phyloP scores from a whole-genome alignment of 37 sponge, comb jelly and placozoan species.

The Eunapius fragilis region DNA sequence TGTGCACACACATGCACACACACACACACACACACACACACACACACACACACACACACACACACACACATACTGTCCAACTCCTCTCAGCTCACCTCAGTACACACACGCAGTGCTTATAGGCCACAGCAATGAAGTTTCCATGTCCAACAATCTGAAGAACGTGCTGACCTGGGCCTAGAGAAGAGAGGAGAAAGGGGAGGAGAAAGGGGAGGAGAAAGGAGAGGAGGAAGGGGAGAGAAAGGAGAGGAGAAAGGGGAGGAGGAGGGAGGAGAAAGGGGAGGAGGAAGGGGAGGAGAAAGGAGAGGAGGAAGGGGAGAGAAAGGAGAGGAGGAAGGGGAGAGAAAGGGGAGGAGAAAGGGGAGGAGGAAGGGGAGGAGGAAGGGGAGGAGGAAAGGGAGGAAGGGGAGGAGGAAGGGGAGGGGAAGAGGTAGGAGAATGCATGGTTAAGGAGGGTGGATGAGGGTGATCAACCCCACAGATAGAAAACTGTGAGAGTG shows the following conservation, averaged over 20 bases:
- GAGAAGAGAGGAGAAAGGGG: background rate
- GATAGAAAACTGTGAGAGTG: background rate
- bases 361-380: background rate
- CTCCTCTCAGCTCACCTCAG: conserved; percentile 37
- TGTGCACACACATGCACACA: too few species aligned
- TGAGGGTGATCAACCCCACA: background rate
- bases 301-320: background rate
- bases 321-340: background rate
- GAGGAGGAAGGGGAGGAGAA: background rate
- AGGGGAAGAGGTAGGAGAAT: background rate
- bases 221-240: background rate
- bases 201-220: background rate
- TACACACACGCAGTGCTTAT: conserved; percentile 77
- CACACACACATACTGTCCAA: background rate
- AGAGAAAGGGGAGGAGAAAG: background rate
- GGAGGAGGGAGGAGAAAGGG: background rate
- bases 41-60: conserved; percentile 8
- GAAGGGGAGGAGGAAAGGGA: background rate
- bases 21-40: too few species aligned
- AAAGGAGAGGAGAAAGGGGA: background rate
- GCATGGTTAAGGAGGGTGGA: background rate
- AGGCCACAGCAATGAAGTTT: conserved; percentile 86
- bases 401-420: background rate
- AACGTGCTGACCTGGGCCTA: conserved; percentile 29
- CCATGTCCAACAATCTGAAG: conserved; percentile 77